These are phyloP conservation scores for Dromius quadrimaculatus DNA, from an alignment of 2,888 invertebrate genomes.

Conservation along the genomic window DNA sequence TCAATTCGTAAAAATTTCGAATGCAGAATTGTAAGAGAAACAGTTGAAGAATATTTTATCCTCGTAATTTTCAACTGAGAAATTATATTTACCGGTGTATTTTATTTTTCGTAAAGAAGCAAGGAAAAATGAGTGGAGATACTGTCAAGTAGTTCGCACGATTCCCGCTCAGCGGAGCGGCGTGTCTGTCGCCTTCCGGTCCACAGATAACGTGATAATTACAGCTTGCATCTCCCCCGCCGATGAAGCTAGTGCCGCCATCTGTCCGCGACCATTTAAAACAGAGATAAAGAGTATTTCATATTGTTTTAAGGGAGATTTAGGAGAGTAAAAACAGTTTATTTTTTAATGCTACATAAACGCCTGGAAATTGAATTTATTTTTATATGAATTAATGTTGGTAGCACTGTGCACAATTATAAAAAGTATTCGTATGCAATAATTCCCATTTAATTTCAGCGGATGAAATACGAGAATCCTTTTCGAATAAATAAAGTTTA, in stretches of 20 bases:
- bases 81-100: slow-evolving; percentile 48
- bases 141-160: slow-evolving; percentile 54
- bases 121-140: slow-evolving; percentile 55
- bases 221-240: slow-evolving; percentile 50
- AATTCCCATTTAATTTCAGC: slow-evolving; percentile 6
- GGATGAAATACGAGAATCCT: slow-evolving; percentile 19
- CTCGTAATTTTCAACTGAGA: slow-evolving; percentile 38
- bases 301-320: too few relatives aligned
- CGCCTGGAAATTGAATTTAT: too few relatives aligned
- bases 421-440: too few relatives aligned
- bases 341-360: too few relatives aligned
- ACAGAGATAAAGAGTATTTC: too few relatives aligned
- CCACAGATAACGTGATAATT: slow-evolving; percentile 57
- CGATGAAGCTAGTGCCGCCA: not conserved
- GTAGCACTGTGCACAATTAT: too few relatives aligned
- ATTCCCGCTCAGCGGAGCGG: slow-evolving; percentile 51
- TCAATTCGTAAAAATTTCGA: too few relatives aligned
- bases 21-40: too few relatives aligned
- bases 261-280: not conserved
- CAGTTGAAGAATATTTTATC: slow-evolving; percentile 35
- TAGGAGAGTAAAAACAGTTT: too few relatives aligned
- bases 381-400: too few relatives aligned
- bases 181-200: slow-evolving; percentile 56
- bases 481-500: slow-evolving; percentile 13
- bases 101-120: slow-evolving; percentile 49